Base-by-base conservation (phyloP, 2,888 invertebrate genomes). In the Dynastes maya region DNA sequence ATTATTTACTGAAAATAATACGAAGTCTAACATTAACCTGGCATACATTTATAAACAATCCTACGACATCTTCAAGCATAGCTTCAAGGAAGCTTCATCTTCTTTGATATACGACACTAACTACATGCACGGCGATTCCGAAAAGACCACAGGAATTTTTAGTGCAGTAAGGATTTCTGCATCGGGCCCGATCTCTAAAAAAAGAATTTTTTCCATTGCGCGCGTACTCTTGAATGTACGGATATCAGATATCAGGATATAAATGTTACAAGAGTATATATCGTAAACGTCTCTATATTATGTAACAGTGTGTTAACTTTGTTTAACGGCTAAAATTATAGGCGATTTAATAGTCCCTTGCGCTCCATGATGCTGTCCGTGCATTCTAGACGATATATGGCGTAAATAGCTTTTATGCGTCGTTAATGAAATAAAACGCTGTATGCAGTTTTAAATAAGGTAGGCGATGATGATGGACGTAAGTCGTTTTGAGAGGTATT, bases 111-210 rank as follows among this genome's bases (percentile, higher is more conserved):
- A 45, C 45, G 72, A 74, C 16, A 74, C 72, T 58, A 58, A 72
- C 72, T 61, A 40, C 71, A 71, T 40, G 58, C 51, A 58, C 58
- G 8, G 40, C 27, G 40, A 61, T 61, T 72, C 27, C 11, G 55
- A 72, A 72, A 72, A 74, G 55, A 61, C 72, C 72, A 11, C 58
- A 58, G 72, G 72, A 74, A 74, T 74, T 74, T 72, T 61, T 45
- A 74, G 45, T 49, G 27, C 45, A 22, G 58, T 58, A 61, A 22
- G 61, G 72, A 58, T 72, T 72, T 72, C 58, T 72, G 58, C 58
- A 72, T 45, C 45, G 45, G 65, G 68, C 5, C 29, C 68, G 68
- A 32, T 32, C 13, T 65, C 51, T 68, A 68, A 68, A 68, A 68
- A 51, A 68, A 29, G 68, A 49, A 13, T 27, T 13, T 29, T 51